Evolutionary conservation across 2,888 invertebrate genomes (phyloP).

Genomic region (Rotaria magnacalcarata): DNA sequence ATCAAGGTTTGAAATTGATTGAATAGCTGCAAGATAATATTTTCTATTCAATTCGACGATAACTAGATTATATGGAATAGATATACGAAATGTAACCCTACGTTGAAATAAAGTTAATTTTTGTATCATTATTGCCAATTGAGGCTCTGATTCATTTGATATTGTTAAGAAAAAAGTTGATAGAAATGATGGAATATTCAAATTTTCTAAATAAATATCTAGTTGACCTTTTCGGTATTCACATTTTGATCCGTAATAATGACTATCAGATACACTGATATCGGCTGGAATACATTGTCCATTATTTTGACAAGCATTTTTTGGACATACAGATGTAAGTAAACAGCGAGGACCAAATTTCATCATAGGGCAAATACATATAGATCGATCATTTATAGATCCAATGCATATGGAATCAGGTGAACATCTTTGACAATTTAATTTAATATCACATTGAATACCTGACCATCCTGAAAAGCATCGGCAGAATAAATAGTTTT

Average conservation of each 20-base stretch:
- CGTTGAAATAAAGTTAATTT: background rate
- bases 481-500: background rate
- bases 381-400: background rate
- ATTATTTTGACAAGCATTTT: slow-evolving; percentile 1
- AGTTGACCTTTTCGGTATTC: background rate
- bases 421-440: background rate
- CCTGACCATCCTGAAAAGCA: background rate
- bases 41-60: background rate
- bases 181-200: background rate
- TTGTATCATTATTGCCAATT: background rate
- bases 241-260: background rate
- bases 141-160: background rate
- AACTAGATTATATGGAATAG: background rate
- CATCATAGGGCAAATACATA: background rate
- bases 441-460: background rate
- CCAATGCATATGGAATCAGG: background rate
- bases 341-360: background rate
- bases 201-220: background rate
- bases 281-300: background rate
- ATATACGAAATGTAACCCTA: background rate
- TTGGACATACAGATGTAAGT: background rate
- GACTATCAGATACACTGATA: background rate
- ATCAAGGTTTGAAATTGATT: background rate
- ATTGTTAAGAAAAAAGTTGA: background rate
- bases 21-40: background rate